Percentiles rank a stretch among this genome's conserved stretches.
These are phyloP conservation scores for Scomberomorus guttatus DNA, from an alignment of 2,797 vertebrate species.

Conservation along the genomic window DNA sequence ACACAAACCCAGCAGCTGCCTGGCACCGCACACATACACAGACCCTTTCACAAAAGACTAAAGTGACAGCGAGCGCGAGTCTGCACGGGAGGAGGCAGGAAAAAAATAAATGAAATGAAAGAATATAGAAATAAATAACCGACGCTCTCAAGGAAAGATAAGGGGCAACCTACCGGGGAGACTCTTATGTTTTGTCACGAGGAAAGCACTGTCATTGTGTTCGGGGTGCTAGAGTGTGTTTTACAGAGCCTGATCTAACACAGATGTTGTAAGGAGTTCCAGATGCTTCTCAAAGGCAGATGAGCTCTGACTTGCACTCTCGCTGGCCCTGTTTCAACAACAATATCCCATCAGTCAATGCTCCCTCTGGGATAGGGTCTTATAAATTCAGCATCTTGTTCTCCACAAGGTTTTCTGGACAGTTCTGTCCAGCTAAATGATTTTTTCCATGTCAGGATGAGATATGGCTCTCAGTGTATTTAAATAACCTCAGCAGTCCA, in stretches of 20 bases:
- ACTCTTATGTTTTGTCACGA: slow-evolving; percentile 43
- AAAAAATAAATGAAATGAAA: slow-evolving; percentile 58
- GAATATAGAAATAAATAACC: slow-evolving; percentile 66
- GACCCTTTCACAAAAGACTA: slow-evolving; percentile 58
- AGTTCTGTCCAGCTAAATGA: slow-evolving; percentile 24
- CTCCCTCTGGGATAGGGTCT: slow-evolving; percentile 61
- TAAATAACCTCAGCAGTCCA: slow-evolving; percentile 10
- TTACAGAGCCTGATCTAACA: slow-evolving; percentile 69
- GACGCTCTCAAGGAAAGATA: slow-evolving; percentile 53
- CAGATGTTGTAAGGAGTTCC: slow-evolving; percentile 78
- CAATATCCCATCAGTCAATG: slow-evolving; percentile 73
- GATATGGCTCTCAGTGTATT: slow-evolving; percentile 33
- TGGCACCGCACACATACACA: slow-evolving; percentile 57
- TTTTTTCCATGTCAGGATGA: slow-evolving; percentile 39
- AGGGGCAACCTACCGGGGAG: slow-evolving; percentile 41
- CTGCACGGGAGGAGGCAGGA: slow-evolving; percentile 24
- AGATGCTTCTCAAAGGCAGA: slow-evolving; percentile 77
- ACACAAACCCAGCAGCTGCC: slow-evolving; percentile 79
- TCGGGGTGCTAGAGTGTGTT: slow-evolving; percentile 52
- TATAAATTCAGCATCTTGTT: slow-evolving; percentile 53
- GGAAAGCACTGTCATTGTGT: slow-evolving; percentile 53
- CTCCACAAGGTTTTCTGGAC: slow-evolving; percentile 39
- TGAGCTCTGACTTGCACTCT: slow-evolving; percentile 66
- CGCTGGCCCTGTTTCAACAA: slow-evolving; percentile 67
- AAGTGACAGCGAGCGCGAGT: slow-evolving; percentile 57